A percentile compares a stretch with the other conserved stretches of the same genome.
phyloP scores from a whole-genome alignment of 2,113 vertebrate species.

The Xiphophorus hellerii region DNA sequence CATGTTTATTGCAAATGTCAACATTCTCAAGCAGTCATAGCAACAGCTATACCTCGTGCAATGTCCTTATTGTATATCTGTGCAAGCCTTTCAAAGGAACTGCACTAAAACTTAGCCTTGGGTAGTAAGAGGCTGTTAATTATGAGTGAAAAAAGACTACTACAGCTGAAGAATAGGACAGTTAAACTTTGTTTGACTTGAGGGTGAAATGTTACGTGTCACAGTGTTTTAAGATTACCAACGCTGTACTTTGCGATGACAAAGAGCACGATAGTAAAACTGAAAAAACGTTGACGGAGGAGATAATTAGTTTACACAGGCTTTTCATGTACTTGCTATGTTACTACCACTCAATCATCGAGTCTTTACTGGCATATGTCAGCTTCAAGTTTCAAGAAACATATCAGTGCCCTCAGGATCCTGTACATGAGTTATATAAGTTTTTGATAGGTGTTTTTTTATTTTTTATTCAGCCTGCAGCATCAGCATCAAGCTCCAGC shows the following conservation, averaged over 20 bases:
- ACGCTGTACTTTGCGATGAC: background rate
- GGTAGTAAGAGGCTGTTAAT: background rate
- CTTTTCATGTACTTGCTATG: conserved; percentile 19
- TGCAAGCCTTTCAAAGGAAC: background rate
- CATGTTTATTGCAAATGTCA: background rate
- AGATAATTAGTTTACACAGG: conserved; percentile 22
- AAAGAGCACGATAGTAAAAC: background rate
- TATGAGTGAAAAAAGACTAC: background rate
- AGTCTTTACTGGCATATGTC: conserved; percentile 43
- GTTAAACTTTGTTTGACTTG: background rate
- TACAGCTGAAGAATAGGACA: background rate
- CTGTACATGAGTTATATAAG: conserved; percentile 41
- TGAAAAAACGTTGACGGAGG: background rate
- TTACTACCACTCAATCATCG: conserved; percentile 23
- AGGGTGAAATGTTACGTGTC: background rate
- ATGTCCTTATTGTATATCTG: background rate
- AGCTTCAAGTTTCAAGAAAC: conserved; percentile 59
- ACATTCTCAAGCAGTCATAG: background rate
- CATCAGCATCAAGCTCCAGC: conserved; percentile 34
- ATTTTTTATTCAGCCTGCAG: conserved; percentile 41
- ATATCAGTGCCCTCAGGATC: conserved; percentile 34
- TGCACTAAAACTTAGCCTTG: background rate
- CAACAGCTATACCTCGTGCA: background rate
- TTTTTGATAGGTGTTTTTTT: background rate
- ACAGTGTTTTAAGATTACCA: background rate